Evolutionary conservation across 2,797 vertebrate genomes (phyloP).

Genomic region (Phyllotis vaccarum): DNA sequence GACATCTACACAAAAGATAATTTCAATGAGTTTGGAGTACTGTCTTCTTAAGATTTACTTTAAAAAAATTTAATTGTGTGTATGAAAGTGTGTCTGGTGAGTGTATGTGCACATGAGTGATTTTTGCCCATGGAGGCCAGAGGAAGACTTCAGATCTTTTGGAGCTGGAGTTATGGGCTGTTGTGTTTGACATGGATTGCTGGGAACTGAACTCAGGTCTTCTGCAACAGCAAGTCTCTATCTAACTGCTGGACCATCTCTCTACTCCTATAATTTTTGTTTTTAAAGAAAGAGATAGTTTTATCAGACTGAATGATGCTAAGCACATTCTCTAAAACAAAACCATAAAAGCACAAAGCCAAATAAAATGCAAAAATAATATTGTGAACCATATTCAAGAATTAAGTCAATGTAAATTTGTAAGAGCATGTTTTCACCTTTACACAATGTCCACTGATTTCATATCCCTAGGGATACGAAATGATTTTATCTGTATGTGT

Average conservation of each 20-base stretch:
- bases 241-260: neutral
- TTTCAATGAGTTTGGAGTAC: neutral
- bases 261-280: neutral
- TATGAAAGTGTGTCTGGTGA: neutral
- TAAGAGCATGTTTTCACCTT: neutral
- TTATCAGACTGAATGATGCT: neutral
- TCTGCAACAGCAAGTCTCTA: neutral
- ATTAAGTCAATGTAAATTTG: neutral
- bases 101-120: neutral
- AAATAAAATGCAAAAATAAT: neutral
- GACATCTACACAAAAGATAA: neutral
- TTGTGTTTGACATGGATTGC: neutral
- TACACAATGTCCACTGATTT: neutral
- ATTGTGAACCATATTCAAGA: neutral
- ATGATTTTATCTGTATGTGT: neutral
- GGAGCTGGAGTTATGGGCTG: neutral
- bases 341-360: too few relatives aligned
- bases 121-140: neutral
- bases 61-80: neutral
- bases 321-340: neutral
- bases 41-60: neutral
- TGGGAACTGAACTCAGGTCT: neutral
- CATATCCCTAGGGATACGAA: neutral
- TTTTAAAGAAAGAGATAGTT: neutral
- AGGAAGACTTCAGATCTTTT: neutral